Evolutionary conservation across 2,797 vertebrate genomes (phyloP), one percentile per base, ranked within the genome.

Genomic region (Avahi laniger): DNA sequence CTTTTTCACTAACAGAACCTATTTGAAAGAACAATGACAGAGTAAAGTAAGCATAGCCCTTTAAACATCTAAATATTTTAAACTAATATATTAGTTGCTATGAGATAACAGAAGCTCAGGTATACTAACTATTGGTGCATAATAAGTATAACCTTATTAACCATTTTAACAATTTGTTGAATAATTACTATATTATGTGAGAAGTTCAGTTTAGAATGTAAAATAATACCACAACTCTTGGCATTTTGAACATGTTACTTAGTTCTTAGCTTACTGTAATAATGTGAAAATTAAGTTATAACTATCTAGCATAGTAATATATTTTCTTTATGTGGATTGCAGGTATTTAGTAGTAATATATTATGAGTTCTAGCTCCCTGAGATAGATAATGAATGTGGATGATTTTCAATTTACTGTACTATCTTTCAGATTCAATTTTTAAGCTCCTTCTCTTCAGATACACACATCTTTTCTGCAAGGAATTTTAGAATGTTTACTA

Each of bases 251-350:
- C 5, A 65, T 76, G 50, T 52, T 85, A 65, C 67, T 76, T 46
- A 82, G 38, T 94, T 95, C 28, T 91, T 72, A 70, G 65, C 67
- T 89, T 91, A 54, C 26, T 59, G 13, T 86, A 95, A 85, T 90
- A 72, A 87, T 57, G 30, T 88, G 61, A 93, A 12, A 96, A 79
- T 85, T 93, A 78, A 91, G 28, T 43, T 80, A 57, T 33, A 78
- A 67, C 14, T 46, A 61, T 89, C 33, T 89, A 92, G 46, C 41
- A 89, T 24, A 81, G 54, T 70, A 67, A 94, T 33, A 65, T 38
- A 33, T 38, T 95, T 95, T 91, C 38, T 81, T 69, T 35, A 43
- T 83, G 69, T 91, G 35, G 28, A n/a, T 86, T 91, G 12, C 33
- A 86, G 73, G 28, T 38, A 75, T 75, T 79, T 85, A 78, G 30